Conservation (phyloP, 2,888 invertebrate species). For the Perithous albicinctus region DNA sequence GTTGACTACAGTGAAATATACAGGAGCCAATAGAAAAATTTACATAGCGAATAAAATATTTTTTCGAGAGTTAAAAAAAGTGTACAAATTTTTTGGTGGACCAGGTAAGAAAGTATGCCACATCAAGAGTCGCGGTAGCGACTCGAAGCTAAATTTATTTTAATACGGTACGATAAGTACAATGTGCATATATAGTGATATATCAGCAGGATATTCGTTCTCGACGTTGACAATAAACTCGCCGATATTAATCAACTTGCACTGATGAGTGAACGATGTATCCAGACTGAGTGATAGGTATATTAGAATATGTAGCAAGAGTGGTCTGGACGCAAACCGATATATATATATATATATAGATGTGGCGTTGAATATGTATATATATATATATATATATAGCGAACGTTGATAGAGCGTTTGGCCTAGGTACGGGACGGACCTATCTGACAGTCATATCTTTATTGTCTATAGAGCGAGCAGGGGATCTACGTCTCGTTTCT, state of each 20-base stretch:
- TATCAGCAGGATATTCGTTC: not conserved
- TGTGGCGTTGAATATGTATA: not conserved
- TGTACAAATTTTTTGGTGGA: too few species aligned
- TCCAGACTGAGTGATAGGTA: constrained; percentile 37
- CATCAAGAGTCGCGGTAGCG: too few species aligned
- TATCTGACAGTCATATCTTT: constrained; percentile 64
- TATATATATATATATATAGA: not conserved
- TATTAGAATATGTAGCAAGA: constrained; percentile 23
- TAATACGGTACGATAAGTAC: not conserved
- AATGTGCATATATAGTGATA: not conserved
- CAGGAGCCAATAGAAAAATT: too few species aligned
- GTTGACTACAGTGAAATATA: too few species aligned
- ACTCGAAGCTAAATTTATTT: too few species aligned
- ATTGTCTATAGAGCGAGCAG: constrained; percentile 49
- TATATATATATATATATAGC: constrained; percentile 20
- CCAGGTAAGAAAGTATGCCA: too few species aligned
- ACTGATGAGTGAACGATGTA: constrained; percentile 41
- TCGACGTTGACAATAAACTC: constrained; percentile 33
- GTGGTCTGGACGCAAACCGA: constrained; percentile 12
- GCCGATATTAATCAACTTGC: constrained; percentile 51
- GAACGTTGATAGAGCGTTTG: constrained; percentile 45
- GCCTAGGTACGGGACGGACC: constrained; percentile 46
- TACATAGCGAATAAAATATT: too few species aligned
- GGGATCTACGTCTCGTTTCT: constrained; percentile 50
- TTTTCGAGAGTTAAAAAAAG: too few species aligned